phyloP scores from a whole-genome alignment of 92 coral and sea anemone genomes.

The Parazoanthus atlanticus region DNA sequence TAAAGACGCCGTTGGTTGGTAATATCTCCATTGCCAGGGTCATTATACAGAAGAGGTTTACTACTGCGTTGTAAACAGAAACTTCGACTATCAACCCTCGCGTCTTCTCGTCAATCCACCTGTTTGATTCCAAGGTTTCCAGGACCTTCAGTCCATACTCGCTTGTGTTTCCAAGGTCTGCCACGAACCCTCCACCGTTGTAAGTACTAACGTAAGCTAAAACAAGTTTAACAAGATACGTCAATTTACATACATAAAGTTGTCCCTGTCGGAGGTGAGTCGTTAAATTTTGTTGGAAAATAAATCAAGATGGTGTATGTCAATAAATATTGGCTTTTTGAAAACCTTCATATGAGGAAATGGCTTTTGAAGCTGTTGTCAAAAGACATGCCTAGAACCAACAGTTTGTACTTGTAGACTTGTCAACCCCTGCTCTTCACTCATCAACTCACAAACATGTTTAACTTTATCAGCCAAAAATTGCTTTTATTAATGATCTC shows the following conservation, averaged over 20 bases:
- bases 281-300: no score
- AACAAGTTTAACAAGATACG: background rate
- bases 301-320: background rate
- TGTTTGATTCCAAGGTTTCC: conserved; percentile 64
- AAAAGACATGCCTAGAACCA: no score
- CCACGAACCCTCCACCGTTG: conserved; percentile 84
- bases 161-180: conserved; percentile 78
- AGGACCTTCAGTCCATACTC: conserved; percentile 67
- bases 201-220: conserved; percentile 71
- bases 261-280: background rate
- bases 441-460: no score
- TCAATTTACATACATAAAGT: background rate
- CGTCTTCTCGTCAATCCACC: conserved; percentile 83
- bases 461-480: no score
- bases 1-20: conserved; percentile 85
- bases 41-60: conserved; percentile 86
- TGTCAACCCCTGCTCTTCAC: no score
- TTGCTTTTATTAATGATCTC: no score
- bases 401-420: no score
- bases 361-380: no score
- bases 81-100: conserved; percentile 83
- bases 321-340: no score
- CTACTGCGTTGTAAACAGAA: conserved; percentile 76
- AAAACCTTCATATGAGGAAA: no score
- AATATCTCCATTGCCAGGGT: conserved; percentile 75